Conservation (phyloP, 1,140 invertebrate genomes). For the Charaxes varanes region DNA sequence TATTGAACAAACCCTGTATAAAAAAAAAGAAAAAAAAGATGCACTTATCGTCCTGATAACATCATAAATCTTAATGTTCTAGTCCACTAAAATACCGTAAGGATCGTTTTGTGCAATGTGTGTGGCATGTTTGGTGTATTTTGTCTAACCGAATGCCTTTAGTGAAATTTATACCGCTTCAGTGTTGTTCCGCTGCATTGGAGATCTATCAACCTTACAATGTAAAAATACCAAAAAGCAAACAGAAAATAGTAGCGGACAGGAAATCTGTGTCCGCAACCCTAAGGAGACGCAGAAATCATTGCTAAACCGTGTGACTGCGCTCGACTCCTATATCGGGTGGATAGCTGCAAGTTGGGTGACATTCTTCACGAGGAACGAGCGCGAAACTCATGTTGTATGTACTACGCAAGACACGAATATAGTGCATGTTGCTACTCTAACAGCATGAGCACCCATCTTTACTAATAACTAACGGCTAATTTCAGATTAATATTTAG, state of each 20-base stretch:
- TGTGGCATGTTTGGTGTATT: constrained; percentile 30
- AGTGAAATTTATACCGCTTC: constrained; percentile 32
- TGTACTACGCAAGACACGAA: too few species aligned
- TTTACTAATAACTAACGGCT: too few species aligned
- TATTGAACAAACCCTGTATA: too few species aligned
- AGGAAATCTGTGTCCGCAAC: constrained; percentile 43
- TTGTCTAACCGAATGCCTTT: constrained; percentile 30
- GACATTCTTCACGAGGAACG: constrained; percentile 56
- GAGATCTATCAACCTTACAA: constrained; percentile 56
- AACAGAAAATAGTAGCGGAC: constrained; percentile 12
- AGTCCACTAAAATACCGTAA: too few species aligned
- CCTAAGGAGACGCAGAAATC: constrained; percentile 39
- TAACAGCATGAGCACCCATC: too few species aligned
- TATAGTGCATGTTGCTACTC: constrained; percentile 14
- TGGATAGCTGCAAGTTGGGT: constrained; percentile 59
- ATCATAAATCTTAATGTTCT: too few species aligned
- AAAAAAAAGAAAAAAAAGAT: too few species aligned
- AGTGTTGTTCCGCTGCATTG: constrained; percentile 70
- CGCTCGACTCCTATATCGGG: constrained; percentile 60
- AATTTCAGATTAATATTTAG: too few species aligned
- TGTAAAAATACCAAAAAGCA: constrained; percentile 31
- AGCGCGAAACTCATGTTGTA: constrained; percentile 58
- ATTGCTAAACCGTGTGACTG: constrained; percentile 48
- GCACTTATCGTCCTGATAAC: too few species aligned
- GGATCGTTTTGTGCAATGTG: constrained; percentile 15